Evolutionary conservation across 2,888 invertebrate species (phyloP), one percentile per base, ranked within the genome.

Genomic region (Parasteatoda lunata): DNA sequence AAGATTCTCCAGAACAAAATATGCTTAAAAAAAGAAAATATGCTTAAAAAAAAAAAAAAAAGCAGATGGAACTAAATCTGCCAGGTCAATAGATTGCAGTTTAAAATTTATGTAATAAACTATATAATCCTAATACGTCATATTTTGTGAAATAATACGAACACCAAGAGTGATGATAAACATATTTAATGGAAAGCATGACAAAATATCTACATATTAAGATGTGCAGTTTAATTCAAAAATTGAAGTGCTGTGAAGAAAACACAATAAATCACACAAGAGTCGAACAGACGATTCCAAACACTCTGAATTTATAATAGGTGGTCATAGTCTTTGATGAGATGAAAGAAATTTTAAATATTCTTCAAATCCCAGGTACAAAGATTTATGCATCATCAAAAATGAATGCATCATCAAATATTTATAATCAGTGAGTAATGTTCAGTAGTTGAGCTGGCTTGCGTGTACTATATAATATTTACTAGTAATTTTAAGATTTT

Each of bases 401-500:
- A 9, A 49, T 59, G 45, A 49, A 48, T 76, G 64, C 65, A 66
- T 30, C 64, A 30, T 54, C n/a, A 70, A n/a, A 70, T n/a, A 48
- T 47, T 48, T 47, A n/a, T 48, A 68, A 49, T 9, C 54, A 47
- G 69, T 47, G 45, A 47, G 47, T 68, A 75, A 84, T 84, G 84
- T 64, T 84, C 84, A 84, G 84, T 84, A 84, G 84, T 84, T 78
- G 84, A 75, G 81, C 15, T 6, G 5, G 66, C 8, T 52, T n/a
- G 30, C 48, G 9, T 13, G 11, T 48, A 64, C 13, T 45, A 71
- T 15, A 9, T 52, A 47, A 47, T 54, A 6, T 13, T n/a, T 48
- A 54, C 3, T 54, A 30, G 7, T 8, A n/a, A 15, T 54, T 9
- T 8, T 30, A 15, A 54, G 54, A 30, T 3, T 7, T 9, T 11